phyloP scores from a whole-genome alignment of 1,140 invertebrate genomes.

The Goniozus legneri region DNA sequence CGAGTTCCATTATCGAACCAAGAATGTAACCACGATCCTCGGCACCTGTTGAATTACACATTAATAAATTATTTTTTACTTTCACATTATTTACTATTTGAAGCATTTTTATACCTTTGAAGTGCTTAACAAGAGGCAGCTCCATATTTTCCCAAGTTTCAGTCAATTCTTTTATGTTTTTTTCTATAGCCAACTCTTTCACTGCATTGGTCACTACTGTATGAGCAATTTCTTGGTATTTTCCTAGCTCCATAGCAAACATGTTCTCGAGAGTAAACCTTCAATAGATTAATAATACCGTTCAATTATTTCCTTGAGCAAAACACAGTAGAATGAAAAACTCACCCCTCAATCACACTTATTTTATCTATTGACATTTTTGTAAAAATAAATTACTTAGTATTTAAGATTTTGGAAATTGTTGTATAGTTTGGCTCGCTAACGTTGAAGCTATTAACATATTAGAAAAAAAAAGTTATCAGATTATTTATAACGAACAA shows the following conservation, averaged over 20 bases:
- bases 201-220: conserved; percentile 82
- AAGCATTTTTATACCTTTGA: conserved; percentile 48
- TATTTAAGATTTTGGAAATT: too few relatives aligned
- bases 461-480: too few relatives aligned
- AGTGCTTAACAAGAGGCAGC: conserved; percentile 68
- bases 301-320: neutral
- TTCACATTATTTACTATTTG: neutral
- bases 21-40: conserved; percentile 69
- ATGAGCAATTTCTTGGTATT: conserved; percentile 78
- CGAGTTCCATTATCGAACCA: conserved; percentile 77
- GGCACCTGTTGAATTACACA: conserved; percentile 44
- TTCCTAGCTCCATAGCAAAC: conserved; percentile 86
- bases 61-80: conserved; percentile 41
- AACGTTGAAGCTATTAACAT: too few relatives aligned
- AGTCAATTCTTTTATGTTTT: conserved; percentile 74
- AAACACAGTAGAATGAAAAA: neutral
- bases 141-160: conserved; percentile 70
- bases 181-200: conserved; percentile 85
- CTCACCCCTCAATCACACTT: conserved; percentile 28
- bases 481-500: too few relatives aligned
- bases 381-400: conserved; percentile 2
- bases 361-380: conserved; percentile 13
- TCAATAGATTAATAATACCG: neutral
- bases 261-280: conserved; percentile 84
- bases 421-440: too few relatives aligned